Conservation (phyloP, 53 echinoderm and acorn worm genomes). For the Holothuria leucospilota region DNA sequence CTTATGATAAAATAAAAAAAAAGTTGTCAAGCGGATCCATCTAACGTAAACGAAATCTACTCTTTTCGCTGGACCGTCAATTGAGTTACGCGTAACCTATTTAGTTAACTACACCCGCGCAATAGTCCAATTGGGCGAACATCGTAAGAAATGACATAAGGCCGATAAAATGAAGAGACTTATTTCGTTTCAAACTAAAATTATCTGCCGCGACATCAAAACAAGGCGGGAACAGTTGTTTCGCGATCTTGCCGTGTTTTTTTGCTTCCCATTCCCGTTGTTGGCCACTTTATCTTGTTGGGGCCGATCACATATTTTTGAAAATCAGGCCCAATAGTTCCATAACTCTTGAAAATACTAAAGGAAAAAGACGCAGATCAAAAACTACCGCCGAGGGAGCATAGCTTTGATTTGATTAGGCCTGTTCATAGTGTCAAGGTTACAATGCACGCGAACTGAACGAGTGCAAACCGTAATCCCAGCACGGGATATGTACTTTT, state of each 20-base stretch:
- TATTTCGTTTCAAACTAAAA: constrained; percentile 37
- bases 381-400: constrained; percentile 50
- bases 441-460: constrained; percentile 44
- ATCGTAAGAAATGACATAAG: neutral
- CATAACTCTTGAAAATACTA: constrained; percentile 52
- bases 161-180: constrained; percentile 11
- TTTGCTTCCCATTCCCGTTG: neutral
- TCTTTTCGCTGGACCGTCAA: neutral
- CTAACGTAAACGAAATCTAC: no score
- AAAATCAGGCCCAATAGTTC: constrained; percentile 34
- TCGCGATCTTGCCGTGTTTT: neutral
- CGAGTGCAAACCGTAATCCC: constrained; percentile 19
- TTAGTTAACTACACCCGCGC: constrained; percentile 22
- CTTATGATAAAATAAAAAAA: no score
- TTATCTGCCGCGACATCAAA: constrained; percentile 33
- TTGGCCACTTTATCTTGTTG: neutral
- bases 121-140: neutral
- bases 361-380: constrained; percentile 18
- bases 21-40: no score
- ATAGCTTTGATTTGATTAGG: constrained; percentile 45
- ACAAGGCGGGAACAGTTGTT: constrained; percentile 12
- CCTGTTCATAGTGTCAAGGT: constrained; percentile 38
- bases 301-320: constrained; percentile 26
- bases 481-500: constrained; percentile 47
- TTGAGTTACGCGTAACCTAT: constrained; percentile 39